These are phyloP conservation scores for Arizona elegans DNA, from an alignment of 2,113 vertebrate genomes.

Conservation along the genomic window DNA sequence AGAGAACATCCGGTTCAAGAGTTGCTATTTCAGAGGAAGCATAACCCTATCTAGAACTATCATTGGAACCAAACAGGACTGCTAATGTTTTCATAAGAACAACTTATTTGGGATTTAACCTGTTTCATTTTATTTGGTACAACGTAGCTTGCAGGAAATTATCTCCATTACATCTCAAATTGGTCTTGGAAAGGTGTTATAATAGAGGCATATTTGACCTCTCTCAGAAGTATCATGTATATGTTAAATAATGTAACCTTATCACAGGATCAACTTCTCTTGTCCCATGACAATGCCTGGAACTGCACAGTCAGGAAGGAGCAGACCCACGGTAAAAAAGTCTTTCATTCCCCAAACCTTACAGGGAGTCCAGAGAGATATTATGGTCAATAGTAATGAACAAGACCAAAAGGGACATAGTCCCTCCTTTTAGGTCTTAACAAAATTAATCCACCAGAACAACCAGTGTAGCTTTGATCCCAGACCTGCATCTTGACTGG, in stretches of 20 bases:
- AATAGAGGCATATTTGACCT: neutral
- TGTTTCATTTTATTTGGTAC: neutral
- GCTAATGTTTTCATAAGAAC: neutral
- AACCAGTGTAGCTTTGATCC: neutral
- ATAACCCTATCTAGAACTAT: neutral
- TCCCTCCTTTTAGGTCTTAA: neutral
- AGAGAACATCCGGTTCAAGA: neutral
- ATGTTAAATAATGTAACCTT: neutral
- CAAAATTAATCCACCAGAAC: neutral
- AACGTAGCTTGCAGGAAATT: neutral
- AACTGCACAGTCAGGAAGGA: neutral
- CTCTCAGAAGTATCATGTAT: neutral
- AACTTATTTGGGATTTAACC: neutral
- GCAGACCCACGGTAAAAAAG: neutral
- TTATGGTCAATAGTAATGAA: neutral
- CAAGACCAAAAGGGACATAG: neutral
- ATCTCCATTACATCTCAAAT: neutral
- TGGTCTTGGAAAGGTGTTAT: neutral
- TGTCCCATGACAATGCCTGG: neutral
- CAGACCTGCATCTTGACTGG: neutral
- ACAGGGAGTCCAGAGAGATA: neutral
- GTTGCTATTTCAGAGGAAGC: neutral
- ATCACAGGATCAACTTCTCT: neutral
- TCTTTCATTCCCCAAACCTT: neutral
- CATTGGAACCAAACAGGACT: neutral